Evolutionary conservation across 2,888 invertebrate species (phyloP).

Genomic region (Agapostemon virescens): DNA sequence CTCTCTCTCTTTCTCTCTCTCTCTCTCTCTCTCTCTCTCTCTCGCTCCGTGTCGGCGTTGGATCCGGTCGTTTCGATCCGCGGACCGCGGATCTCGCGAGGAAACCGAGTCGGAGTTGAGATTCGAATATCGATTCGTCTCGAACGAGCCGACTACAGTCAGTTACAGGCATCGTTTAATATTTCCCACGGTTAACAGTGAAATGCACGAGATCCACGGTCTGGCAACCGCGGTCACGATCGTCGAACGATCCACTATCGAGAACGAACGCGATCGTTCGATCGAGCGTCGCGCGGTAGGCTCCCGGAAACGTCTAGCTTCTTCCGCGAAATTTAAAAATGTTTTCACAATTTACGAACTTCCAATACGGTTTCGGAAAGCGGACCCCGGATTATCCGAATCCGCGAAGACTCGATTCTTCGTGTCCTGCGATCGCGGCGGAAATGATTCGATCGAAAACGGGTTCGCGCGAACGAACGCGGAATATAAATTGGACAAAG

Average conservation of each 20-base stretch:
- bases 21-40: neutral
- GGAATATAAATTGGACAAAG: too few relatives aligned
- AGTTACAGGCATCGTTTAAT: neutral
- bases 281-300: neutral
- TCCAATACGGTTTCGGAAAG: too few relatives aligned
- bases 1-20: neutral
- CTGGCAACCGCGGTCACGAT: neutral
- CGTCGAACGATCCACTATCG: neutral
- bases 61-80: neutral
- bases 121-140: too few relatives aligned
- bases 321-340: neutral
- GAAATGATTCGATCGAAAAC: too few relatives aligned
- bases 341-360: too few relatives aligned
- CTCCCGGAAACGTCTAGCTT: neutral
- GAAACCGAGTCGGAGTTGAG: neutral
- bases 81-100: neutral
- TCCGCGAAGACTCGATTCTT: too few relatives aligned
- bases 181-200: neutral
- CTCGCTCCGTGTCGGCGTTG: neutral
- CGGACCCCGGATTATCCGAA: too few relatives aligned
- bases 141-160: neutral
- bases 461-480: too few relatives aligned
- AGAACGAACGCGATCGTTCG: neutral
- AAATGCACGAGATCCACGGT: neutral
- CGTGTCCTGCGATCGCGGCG: too few relatives aligned